Evolutionary conservation across 53 echinoderm and acorn worm genomes (phyloP), one percentile per base, ranked within the genome.

Genomic region (Paelopatides confundens): DNA sequence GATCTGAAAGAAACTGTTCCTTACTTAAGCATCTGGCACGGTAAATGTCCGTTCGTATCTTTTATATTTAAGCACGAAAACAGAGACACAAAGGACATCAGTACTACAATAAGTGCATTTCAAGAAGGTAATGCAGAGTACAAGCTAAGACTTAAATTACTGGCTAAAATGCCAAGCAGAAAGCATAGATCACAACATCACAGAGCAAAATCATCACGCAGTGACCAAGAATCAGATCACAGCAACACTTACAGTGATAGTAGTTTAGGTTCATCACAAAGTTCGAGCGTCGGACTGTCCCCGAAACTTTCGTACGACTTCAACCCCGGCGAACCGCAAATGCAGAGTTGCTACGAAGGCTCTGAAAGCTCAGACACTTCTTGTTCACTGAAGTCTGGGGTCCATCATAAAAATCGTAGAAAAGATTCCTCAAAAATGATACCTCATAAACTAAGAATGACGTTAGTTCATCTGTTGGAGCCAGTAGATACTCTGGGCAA

Each of bases 11-110:
- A 97, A 46, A n/a, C 51, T 3, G 86, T 95, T 15, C 86, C 89
- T 0, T 97, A 89, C 64, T 79, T 92, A n/a, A 89, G 82, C 66
- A 85, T 97, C 37, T 97, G 97, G 97, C 97, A 97, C 58, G 93
- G 93, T 5, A 91, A 93, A 50, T 97, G 95, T 70, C 91, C 93
- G 30, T 89, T 82, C 43, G 89, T 91, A n/a, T 93, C 91, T 1
- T 97, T 97, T 65, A 86, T 95, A 36, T 97, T 95, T 91, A 95
- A 95, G 54, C 95, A 93, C 27, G 92, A 94, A 40, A 89, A 91
- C 71, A 54, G 69, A 54, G 53, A 69, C 46, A 87, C 90, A 40
- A 92, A 64, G 11, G 96, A 96, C 69, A 89, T 96, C 21, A 86
- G 84, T 63, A 54, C 91, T 29, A 88, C 78, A n/a, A 77, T 96